These are phyloP conservation scores for Spea bombifrons DNA, from an alignment of 2,113 vertebrate species.

Conservation along the genomic window DNA sequence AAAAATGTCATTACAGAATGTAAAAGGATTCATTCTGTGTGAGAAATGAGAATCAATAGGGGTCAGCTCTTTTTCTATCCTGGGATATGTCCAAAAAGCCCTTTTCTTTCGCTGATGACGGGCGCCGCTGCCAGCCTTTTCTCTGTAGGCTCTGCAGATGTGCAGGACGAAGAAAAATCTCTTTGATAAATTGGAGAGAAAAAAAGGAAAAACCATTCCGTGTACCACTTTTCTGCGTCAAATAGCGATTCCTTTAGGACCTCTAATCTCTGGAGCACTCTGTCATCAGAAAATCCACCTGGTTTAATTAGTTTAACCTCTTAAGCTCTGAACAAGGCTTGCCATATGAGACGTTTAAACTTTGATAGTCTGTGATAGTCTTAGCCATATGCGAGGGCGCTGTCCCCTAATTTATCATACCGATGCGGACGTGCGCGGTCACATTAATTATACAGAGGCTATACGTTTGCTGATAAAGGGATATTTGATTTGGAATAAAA, in stretches of 20 bases:
- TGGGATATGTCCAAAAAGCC: conserved; percentile 43
- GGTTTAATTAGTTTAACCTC: conserved; percentile 50
- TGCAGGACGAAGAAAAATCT: conserved; percentile 57
- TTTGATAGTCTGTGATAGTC: neutral
- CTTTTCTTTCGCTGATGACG: conserved; percentile 44
- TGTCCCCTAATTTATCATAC: conserved; percentile 26
- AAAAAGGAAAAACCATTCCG: conserved; percentile 36
- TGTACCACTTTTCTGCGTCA: conserved; percentile 43
- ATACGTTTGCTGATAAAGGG: neutral
- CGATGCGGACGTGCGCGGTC: neutral
- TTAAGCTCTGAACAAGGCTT: neutral
- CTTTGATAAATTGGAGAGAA: conserved; percentile 57
- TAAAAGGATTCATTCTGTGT: conserved; percentile 58
- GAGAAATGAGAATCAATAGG: conserved; percentile 59
- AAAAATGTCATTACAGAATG: conserved; percentile 60
- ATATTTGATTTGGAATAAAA: neutral
- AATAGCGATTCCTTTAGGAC: conserved; percentile 36
- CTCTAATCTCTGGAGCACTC: conserved; percentile 26
- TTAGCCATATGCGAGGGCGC: conserved; percentile 15
- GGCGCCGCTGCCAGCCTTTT: conserved; percentile 50
- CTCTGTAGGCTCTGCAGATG: conserved; percentile 55
- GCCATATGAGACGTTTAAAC: conserved; percentile 27
- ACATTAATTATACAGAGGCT: neutral
- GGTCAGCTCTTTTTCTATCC: conserved; percentile 47
- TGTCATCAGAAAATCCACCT: conserved; percentile 39